Evolutionary conservation across 1,140 invertebrate genomes (phyloP), one percentile per base, ranked within the genome.

Genomic region (Reticulitermes speratus): DNA sequence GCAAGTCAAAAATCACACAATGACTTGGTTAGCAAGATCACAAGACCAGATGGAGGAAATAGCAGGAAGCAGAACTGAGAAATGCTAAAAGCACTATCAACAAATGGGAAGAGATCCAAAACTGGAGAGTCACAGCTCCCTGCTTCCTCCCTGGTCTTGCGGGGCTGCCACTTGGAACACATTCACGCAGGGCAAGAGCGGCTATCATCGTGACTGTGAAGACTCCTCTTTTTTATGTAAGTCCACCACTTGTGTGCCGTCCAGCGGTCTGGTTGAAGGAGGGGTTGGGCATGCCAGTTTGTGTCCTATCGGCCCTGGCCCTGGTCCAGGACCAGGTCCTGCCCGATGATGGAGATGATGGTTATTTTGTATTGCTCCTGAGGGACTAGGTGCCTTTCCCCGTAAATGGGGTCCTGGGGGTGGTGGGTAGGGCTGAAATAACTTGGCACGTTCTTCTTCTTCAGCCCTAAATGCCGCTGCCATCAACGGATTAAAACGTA

Each of bases 401-500:
- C 93, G 90, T 23, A 94, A 84, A 52, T 85, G 86, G 11, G 65
- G 83, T 14, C n/a, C 32, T 87, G 84, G 92, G 21, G 92, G 92
- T 32, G 92, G 92, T 30, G 94, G 93, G 89, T 95, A 96, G 9
- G 94, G 93, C 86, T 92, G 94, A 88, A 95, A 94, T 83, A 96
- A 92, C 90, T 96, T 96, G 3, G 94, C 94, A 83, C 95, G 92
- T 87, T 96, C 95, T 88, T 96, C 92, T 87, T 90, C 89, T 44
- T 92, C 95, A 16, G 93, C 94, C 19, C 94, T 92, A 86, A 94
- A 93, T 19, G 95, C 90, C 9, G 90, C 95, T 3, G 94, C 94
- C 91, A 96, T 94, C 52, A 96, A 90, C 2, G 95, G 95, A 89
- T 94, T 95, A 89, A 95, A 96, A 11, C 94, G 93, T 88, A 95